Evolutionary conservation across 2,797 vertebrate genomes (phyloP), one percentile per base, ranked within the genome.

Genomic region (Streptopelia turtur): DNA sequence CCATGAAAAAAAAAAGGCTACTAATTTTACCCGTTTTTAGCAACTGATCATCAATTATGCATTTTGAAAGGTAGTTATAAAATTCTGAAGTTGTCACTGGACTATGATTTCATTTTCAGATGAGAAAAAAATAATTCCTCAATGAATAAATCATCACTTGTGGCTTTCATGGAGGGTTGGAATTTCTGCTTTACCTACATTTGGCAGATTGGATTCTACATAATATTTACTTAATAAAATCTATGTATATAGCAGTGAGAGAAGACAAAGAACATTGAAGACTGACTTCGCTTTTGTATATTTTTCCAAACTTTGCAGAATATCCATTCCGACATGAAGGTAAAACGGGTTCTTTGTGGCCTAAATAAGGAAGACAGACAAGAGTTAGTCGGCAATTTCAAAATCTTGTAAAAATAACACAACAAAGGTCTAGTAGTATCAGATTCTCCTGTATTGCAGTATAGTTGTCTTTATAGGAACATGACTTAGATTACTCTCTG

Each of bases 291-390:
- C 99, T 99, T 99, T 99, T 97, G 99, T 98, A 95, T 99, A 98
- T 96, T 99, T 99, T 96, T 99, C 99, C 97, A 99, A 98, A 96
- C 99, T 99, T 98, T 99, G 98, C 76, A 99, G 98, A 96, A 99
- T 99, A 96, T 99, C 99, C 99, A 99, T 99, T 94, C 99, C 99
- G 78, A 99, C 99, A 50, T 99, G 99, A 82, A 99, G 98, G 97
- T 99, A 99, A 97, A 99, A 99, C 13, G 99, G 99, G 96, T 99
- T 99, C 98, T 99, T 99, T 95, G 99, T 99, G 39, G 99, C 99
- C 99, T 99, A 25, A 71, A 39, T 72, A 93, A 83, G 70, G 57
- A 89, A 91, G 59, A 77, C 21, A 90, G 83, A 79, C 60, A 90
- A 75, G 47, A 57, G 64, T 75, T 60, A 86, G 50, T 91, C 77